Percentiles rank a stretch among this genome's conserved stretches.
phyloP scores from a whole-genome alignment of 2,113 vertebrate species.

The Leiothrix lutea region DNA sequence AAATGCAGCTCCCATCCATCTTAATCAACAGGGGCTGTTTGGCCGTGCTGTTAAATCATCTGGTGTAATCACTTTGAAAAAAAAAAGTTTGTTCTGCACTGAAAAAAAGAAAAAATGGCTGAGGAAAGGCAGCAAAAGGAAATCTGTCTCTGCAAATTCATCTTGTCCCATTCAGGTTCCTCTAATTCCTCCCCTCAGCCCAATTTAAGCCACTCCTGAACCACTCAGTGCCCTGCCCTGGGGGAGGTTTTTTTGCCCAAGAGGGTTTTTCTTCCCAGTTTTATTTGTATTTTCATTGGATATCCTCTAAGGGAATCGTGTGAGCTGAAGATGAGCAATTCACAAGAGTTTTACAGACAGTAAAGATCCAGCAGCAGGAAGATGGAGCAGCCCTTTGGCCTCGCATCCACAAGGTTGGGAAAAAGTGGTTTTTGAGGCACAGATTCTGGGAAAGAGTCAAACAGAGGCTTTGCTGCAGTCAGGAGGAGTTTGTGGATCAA shows the following conservation, averaged over 20 bases:
- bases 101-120: constrained; percentile 9
- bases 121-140: neutral
- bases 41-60: constrained; percentile 43
- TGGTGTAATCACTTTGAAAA: neutral
- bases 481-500: neutral
- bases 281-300: neutral
- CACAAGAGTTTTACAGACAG: too few relatives aligned
- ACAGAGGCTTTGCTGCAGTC: neutral
- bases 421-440: neutral
- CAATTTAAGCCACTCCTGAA: neutral
- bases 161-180: neutral
- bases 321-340: neutral
- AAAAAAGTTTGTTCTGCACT: constrained; percentile 29
- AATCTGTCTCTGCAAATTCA: neutral
- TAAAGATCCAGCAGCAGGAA: neutral
- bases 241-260: neutral
- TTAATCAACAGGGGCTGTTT: constrained; percentile 51
- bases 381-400: neutral
- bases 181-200: neutral
- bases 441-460: neutral
- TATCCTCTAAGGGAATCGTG: neutral
- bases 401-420: neutral
- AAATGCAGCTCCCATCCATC: constrained; percentile 51
- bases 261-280: neutral
- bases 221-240: neutral